Conservation (phyloP, 2,797 vertebrate genomes). For the Neopelma chrysocephalum region DNA sequence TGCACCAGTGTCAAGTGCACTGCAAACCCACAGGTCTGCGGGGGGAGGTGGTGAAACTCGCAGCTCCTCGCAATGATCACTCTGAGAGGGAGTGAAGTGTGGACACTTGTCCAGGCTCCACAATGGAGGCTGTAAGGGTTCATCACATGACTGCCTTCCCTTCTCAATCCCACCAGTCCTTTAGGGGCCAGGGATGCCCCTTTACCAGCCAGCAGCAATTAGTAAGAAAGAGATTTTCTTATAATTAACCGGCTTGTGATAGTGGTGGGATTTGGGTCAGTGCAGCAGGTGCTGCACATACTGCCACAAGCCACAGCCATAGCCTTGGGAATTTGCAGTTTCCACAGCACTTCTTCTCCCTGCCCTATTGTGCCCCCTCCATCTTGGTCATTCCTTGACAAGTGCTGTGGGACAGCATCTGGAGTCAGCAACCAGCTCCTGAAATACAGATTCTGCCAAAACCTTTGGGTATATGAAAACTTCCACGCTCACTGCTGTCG, state of each 20-base stretch:
- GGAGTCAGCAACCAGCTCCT: not conserved
- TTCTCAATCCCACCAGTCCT: not conserved
- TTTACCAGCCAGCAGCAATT: not conserved
- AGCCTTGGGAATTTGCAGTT: not conserved
- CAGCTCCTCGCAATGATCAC: not conserved
- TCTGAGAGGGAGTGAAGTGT: slow-evolving; percentile 59
- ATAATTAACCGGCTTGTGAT: not conserved
- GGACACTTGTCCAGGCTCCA: not conserved
- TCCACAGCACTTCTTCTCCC: not conserved
- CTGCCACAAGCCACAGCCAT: not conserved
- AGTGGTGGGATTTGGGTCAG: not conserved
- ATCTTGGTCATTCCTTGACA: not conserved
- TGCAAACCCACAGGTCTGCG: rapidly evolving
- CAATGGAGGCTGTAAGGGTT: not conserved
- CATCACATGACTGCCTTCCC: rapidly evolving
- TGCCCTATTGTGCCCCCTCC: not conserved
- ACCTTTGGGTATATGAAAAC: not conserved
- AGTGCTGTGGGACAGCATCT: not conserved
- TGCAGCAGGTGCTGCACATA: not conserved
- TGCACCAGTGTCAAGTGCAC: not conserved
- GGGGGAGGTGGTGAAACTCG: slow-evolving; percentile 54
- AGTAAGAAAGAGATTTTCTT: not conserved
- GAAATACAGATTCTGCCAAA: not conserved
- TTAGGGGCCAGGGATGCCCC: not conserved
- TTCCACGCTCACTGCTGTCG: rapidly evolving